These are phyloP conservation scores for Nothocercus julius DNA, from an alignment of 2,113 vertebrate species.

Conservation along the genomic window DNA sequence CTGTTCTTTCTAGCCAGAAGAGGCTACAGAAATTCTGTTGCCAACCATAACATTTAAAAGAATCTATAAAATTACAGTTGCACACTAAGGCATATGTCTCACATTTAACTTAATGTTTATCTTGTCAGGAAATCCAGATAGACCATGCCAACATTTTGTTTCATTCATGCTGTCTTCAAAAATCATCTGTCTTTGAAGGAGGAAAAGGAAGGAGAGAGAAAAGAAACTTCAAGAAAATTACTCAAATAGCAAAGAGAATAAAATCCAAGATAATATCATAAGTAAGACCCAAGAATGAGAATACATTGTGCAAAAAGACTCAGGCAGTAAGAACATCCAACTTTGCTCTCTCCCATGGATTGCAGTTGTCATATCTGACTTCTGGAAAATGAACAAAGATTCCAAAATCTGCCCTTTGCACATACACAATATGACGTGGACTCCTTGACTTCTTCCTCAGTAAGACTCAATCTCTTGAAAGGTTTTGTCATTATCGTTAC, in stretches of 20 bases:
- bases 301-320: not conserved
- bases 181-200: constrained; percentile 42
- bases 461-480: not conserved
- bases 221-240: constrained; percentile 10
- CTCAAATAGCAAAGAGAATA: not conserved
- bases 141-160: constrained; percentile 65
- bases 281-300: not conserved
- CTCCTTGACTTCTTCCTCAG: not conserved
- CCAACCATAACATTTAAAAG: constrained; percentile 65
- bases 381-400: not conserved
- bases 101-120: constrained; percentile 70
- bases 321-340: not conserved
- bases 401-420: not conserved
- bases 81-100: constrained; percentile 64
- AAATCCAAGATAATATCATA: not conserved
- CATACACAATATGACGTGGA: not conserved
- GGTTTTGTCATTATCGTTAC: not conserved
- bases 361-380: not conserved
- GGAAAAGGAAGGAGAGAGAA: constrained; percentile 6
- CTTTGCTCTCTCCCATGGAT: not conserved
- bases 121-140: constrained; percentile 61
- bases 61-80: constrained; percentile 58
- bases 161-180: constrained; percentile 61
- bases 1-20: constrained; percentile 41
- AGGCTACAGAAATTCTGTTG: constrained; percentile 41